Percentiles rank a stretch among this genome's conserved stretches.
phyloP scores from a whole-genome alignment of 2,113 vertebrate species.

The Apaloderma vittatum region DNA sequence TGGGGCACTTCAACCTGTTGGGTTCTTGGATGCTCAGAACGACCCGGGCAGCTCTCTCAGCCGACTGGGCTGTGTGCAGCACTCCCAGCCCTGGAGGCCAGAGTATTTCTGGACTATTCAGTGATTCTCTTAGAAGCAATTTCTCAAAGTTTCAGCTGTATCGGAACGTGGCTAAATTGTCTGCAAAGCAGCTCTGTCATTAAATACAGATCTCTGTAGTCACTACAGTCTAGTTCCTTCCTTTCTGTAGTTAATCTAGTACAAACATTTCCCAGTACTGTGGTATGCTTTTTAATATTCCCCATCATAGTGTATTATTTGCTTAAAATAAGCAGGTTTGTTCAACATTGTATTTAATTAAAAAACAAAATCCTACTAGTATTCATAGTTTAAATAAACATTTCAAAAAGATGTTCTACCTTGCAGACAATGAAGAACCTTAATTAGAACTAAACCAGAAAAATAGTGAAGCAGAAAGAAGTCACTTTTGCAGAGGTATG shows the following conservation, averaged over 20 bases:
- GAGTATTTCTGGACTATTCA: not conserved
- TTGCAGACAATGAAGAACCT: not conserved
- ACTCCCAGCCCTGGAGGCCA: not conserved
- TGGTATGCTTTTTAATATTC: not conserved
- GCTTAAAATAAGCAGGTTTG: not conserved
- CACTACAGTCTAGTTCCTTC: not conserved
- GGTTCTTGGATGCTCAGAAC: not conserved
- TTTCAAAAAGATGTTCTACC: not conserved
- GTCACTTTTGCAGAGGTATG: not conserved
- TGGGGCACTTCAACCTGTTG: accelerated
- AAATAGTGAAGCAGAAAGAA: not conserved
- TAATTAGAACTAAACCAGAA: not conserved
- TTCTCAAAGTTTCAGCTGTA: slow-evolving; percentile 10
- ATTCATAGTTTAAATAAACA: not conserved
- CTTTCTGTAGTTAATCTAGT: not conserved
- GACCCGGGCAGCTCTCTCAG: accelerated
- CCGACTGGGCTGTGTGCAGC: not conserved
- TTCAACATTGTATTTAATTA: not conserved
- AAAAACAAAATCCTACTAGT: not conserved
- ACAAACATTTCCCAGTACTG: not conserved
- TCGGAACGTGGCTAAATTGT: not conserved
- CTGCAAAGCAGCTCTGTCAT: not conserved
- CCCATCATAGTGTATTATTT: not conserved
- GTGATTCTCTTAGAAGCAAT: not conserved
- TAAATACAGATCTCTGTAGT: not conserved